Evolutionary conservation across 2,797 vertebrate species (phyloP), one percentile per base, ranked within the genome.

Genomic region (Bradypodion pumilum): DNA sequence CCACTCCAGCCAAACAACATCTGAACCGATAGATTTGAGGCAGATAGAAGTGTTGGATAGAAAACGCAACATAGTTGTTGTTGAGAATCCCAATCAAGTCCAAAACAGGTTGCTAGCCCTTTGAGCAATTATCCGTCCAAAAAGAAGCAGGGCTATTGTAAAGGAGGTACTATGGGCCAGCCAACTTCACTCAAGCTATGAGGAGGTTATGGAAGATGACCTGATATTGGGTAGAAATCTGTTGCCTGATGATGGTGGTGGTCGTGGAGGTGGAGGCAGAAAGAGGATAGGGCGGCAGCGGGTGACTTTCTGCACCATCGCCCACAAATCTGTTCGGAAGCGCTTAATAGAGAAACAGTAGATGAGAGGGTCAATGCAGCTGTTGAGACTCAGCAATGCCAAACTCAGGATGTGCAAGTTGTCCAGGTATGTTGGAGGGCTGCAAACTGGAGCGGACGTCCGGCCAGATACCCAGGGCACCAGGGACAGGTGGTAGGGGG

Each of bases 341-440:
- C 89, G 56, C 21, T 75, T 86, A 76, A 94, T 85, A 2, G 86
- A 94, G 84, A 93, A 95, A 89, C 93, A 95, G 78, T 93, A 95
- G 84, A 94, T 44, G 4, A 95, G 87, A 0, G 90, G 93, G 74
- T 95, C 94, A 5, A 94, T 85, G 90, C 93, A 94, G 89, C 94
- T 94, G 89, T 94, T 94, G 87, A 94, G 89, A 85, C 94, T 95
- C 70, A 95, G 90, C 88, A 95, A 86, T 46, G 87, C 94, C 82
- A 95, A 84, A 0, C 91, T 94, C 74, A 95, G 78, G 0, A 73
- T 63, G 70, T 94, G 93, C 70, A 93, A 86, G 83, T 94, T 49
- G 0, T 94, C 85, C 40, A 92, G 82, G 3, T 80, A 5, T 8
- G 84, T 78, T 0, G 89, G 65, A 23, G 91, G 42, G 0, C 5